Percentiles rank a stretch among this genome's conserved stretches.
Conservation (phyloP, 2,113 vertebrate species). For the Stigmatopora argus region DNA sequence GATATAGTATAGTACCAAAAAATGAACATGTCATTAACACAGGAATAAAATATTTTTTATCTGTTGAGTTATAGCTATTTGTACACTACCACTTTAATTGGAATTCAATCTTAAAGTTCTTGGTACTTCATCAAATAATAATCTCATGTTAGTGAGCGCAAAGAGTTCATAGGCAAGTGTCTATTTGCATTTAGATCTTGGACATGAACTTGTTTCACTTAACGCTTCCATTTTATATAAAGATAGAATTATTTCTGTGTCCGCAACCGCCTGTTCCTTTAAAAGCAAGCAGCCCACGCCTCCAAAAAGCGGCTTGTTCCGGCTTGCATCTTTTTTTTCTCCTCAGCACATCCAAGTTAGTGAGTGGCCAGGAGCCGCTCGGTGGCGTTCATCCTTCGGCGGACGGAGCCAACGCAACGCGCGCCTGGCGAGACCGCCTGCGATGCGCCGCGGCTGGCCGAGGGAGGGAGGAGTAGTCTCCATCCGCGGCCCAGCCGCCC, state of each 20-base stretch:
- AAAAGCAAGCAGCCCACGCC: slow-evolving; percentile 74
- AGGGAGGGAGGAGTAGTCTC: slow-evolving; percentile 6
- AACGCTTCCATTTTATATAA: too few species aligned
- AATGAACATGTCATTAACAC: too few species aligned
- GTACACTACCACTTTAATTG: too few species aligned
- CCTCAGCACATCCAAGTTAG: slow-evolving; percentile 66
- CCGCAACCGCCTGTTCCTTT: slow-evolving; percentile 61
- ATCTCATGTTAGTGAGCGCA: too few species aligned
- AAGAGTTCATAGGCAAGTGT: background rate
- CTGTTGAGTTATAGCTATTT: too few species aligned
- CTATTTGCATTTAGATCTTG: background rate
- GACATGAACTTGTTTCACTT: slow-evolving; percentile 23
- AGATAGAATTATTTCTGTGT: background rate
- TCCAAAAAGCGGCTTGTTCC: slow-evolving; percentile 80
- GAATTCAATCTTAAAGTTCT: too few species aligned
- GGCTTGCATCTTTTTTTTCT: slow-evolving; percentile 71
- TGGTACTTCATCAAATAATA: too few species aligned
- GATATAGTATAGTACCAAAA: too few species aligned
- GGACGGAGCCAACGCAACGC: background rate
- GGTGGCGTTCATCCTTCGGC: background rate
- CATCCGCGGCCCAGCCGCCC: slow-evolving; percentile 61
- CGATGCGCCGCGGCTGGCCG: background rate
- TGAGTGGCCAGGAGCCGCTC: slow-evolving; percentile 53
- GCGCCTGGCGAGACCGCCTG: slow-evolving; percentile 7
- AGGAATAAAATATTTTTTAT: too few species aligned